Evolutionary conservation across 2,888 invertebrate species (phyloP).

Genomic region (Melanchra persicariae): DNA sequence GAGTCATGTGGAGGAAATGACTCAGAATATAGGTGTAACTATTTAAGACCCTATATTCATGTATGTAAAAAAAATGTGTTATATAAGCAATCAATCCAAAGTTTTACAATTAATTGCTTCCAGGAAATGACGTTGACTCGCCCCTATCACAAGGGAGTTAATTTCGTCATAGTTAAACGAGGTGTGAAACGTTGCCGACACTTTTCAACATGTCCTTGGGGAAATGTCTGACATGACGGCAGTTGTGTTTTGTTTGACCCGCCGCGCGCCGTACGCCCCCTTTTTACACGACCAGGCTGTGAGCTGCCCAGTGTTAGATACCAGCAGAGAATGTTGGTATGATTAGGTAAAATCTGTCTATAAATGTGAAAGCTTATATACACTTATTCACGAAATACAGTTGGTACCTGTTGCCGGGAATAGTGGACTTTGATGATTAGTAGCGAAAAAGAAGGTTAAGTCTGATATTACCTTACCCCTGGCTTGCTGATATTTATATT

Average conservation of each 20-base stretch:
- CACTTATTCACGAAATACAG: neutral
- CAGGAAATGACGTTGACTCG: neutral
- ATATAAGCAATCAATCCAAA: neutral
- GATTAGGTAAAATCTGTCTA: neutral
- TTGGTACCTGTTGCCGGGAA: neutral
- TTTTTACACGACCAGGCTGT: neutral
- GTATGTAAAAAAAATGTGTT: neutral
- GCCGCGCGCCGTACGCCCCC: too few species aligned
- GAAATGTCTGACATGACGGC: constrained; percentile 9
- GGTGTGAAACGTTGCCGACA: neutral
- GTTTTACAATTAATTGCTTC: neutral
- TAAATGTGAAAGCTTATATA: too few species aligned
- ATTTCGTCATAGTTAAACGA: constrained; percentile 13
- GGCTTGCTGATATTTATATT: too few species aligned
- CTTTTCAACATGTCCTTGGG: neutral
- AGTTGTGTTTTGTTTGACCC: constrained; percentile 14
- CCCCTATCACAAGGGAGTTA: constrained; percentile 18
- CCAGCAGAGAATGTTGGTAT: neutral
- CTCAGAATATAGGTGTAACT: too few species aligned
- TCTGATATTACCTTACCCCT: too few species aligned
- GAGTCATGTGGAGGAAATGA: too few species aligned
- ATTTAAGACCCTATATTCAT: too few species aligned
- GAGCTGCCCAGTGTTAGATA: neutral
- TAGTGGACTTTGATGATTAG: neutral
- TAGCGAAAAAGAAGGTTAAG: neutral